These are phyloP conservation scores for Oreochromis grahami DNA, from an alignment of 2,797 vertebrate species.

Conservation along the genomic window DNA sequence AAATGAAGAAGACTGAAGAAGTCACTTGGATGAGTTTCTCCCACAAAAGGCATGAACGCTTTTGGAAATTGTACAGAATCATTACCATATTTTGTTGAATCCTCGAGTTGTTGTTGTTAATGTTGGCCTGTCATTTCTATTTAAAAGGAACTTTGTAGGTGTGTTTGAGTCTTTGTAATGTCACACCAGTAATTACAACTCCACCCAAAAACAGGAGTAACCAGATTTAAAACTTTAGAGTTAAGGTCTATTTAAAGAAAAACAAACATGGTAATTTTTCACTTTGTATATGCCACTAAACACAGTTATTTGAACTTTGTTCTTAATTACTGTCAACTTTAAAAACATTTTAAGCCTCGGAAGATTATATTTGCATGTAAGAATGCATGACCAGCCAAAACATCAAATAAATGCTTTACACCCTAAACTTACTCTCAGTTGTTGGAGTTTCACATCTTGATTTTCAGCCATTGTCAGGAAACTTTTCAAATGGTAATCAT, in stretches of 20 bases:
- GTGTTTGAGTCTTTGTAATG: conserved; percentile 17
- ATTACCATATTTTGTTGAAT: neutral
- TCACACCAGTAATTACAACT: conserved; percentile 19
- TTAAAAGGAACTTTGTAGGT: conserved; percentile 1
- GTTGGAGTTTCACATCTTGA: conserved; percentile 87
- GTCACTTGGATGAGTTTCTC: no score
- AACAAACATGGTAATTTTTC: neutral
- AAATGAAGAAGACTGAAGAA: no score
- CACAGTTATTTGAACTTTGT: neutral
- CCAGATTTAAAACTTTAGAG: neutral
- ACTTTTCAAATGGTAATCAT: conserved; percentile 83
- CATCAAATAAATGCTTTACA: neutral
- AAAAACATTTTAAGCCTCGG: neutral
- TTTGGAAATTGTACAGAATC: neutral
- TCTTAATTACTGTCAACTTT: neutral
- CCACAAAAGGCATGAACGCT: no score
- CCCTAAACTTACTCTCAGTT: conserved; percentile 84
- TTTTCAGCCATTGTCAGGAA: conserved; percentile 91
- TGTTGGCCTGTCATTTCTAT: neutral
- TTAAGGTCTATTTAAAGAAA: neutral
- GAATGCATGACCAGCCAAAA: neutral
- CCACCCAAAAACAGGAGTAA: conserved; percentile 31
- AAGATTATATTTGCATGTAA: neutral
- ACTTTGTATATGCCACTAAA: neutral
- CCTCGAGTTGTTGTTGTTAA: neutral